These are phyloP conservation scores for Hyalella azteca DNA, from an alignment of 2,888 invertebrate genomes.

Conservation along the genomic window DNA sequence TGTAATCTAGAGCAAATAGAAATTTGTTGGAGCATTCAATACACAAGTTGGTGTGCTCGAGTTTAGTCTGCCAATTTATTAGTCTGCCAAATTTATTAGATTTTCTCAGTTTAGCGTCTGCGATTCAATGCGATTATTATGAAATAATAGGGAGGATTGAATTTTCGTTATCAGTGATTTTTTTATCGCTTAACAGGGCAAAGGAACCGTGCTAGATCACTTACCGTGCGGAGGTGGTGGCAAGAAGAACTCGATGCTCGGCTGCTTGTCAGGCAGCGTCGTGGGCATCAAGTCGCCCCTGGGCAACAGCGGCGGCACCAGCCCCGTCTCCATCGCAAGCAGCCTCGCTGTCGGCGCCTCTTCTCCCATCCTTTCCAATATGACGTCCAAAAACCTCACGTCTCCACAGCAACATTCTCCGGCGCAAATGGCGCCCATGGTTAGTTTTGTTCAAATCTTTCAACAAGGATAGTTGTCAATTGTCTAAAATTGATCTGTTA, in stretches of 20 bases:
- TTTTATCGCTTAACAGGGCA: too few relatives aligned
- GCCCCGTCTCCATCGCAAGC: not conserved
- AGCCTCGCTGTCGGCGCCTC: slow-evolving; percentile 3
- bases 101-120: too few relatives aligned
- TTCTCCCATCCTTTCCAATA: not conserved
- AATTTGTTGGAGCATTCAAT: too few relatives aligned
- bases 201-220: not conserved
- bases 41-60: too few relatives aligned
- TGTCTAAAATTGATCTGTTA: not conserved
- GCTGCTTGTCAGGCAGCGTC: not conserved
- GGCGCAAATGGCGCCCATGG: not conserved
- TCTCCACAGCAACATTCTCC: slow-evolving; percentile 34
- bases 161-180: too few relatives aligned
- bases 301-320: slow-evolving; percentile 4
- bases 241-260: not conserved
- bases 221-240: not conserved
- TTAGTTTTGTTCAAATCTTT: not conserved
- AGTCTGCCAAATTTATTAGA: too few relatives aligned
- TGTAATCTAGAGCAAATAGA: too few relatives aligned
- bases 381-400: not conserved
- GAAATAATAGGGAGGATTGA: too few relatives aligned
- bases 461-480: not conserved
- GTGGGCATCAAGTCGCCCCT: slow-evolving; percentile 9
- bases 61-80: too few relatives aligned
- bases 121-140: too few relatives aligned